phyloP scores from a whole-genome alignment of 2,113 vertebrate genomes.

The Thunnus thynnus region DNA sequence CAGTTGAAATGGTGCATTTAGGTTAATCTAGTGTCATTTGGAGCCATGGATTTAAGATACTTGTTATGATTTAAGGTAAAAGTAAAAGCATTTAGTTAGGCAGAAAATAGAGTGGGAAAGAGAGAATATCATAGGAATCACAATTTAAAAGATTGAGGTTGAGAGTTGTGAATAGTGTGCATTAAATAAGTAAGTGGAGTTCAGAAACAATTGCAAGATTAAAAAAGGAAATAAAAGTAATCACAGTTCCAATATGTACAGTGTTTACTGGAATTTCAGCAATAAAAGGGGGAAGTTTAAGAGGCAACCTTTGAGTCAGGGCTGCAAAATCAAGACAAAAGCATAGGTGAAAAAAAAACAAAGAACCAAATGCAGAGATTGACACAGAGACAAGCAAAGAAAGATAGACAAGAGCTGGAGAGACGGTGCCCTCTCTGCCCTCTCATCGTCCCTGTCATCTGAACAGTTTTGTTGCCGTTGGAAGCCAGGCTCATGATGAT shows the following conservation, averaged over 20 bases:
- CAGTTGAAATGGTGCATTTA: constrained; percentile 3
- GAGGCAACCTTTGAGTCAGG: neutral
- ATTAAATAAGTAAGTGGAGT: neutral
- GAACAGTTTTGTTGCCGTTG: constrained; percentile 8
- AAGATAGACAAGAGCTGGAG: constrained; percentile 8
- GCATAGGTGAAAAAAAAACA: neutral
- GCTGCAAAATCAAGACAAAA: constrained; percentile 1
- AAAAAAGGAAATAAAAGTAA: neutral
- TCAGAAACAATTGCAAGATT: neutral
- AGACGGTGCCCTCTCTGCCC: constrained; percentile 1
- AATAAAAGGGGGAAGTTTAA: neutral
- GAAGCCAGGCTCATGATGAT: constrained; percentile 31
- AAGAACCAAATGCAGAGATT: constrained; percentile 1
- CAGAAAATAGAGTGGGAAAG: neutral
- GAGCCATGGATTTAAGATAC: neutral
- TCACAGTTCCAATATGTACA: neutral
- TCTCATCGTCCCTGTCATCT: constrained; percentile 19
- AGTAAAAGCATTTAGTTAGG: neutral
- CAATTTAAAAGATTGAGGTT: too few relatives aligned
- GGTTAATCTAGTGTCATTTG: constrained; percentile 6
- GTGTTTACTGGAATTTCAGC: too few relatives aligned
- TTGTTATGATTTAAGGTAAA: neutral
- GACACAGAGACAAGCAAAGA: neutral
- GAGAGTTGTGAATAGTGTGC: neutral
- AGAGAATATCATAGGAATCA: neutral